Evolutionary conservation across 2,797 vertebrate species (phyloP).

Genomic region (Agapornis canus): DNA sequence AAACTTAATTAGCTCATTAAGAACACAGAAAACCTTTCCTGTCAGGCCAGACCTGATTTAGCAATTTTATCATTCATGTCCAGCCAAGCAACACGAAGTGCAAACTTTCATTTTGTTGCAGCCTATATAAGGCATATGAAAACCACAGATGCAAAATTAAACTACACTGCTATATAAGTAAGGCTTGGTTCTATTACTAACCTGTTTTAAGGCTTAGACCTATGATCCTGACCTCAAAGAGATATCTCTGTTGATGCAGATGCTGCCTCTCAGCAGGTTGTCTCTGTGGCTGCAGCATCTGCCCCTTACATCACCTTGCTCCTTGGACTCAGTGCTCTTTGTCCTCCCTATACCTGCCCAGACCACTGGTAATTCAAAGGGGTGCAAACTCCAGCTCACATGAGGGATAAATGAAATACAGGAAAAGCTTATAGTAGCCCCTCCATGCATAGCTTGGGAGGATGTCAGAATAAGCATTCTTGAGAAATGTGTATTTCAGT

Average conservation of each 20-base stretch:
- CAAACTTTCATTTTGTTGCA: background rate
- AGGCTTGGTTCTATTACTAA: background rate
- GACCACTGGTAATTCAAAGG: background rate
- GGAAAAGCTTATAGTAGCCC: background rate
- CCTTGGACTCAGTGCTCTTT: background rate
- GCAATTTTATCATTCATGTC: background rate
- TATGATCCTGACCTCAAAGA: background rate
- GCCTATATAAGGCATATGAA: background rate
- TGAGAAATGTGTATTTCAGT: background rate
- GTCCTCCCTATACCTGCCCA: background rate
- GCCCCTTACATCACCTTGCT: rapidly evolving
- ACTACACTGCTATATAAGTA: background rate
- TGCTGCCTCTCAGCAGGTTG: background rate
- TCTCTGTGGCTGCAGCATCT: background rate
- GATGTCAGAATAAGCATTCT: background rate
- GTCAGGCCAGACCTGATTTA: background rate
- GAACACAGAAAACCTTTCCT: slow-evolving; percentile 12
- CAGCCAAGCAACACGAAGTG: background rate
- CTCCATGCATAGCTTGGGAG: background rate
- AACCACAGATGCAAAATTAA: background rate
- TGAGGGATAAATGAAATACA: background rate
- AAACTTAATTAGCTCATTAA: slow-evolving; percentile 41
- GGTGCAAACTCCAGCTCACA: background rate
- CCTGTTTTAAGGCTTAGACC: background rate
- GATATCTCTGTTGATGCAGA: background rate